These are phyloP conservation scores for Hypotaenidia philippensis DNA, from an alignment of 2,797 vertebrate species.

Conservation along the genomic window DNA sequence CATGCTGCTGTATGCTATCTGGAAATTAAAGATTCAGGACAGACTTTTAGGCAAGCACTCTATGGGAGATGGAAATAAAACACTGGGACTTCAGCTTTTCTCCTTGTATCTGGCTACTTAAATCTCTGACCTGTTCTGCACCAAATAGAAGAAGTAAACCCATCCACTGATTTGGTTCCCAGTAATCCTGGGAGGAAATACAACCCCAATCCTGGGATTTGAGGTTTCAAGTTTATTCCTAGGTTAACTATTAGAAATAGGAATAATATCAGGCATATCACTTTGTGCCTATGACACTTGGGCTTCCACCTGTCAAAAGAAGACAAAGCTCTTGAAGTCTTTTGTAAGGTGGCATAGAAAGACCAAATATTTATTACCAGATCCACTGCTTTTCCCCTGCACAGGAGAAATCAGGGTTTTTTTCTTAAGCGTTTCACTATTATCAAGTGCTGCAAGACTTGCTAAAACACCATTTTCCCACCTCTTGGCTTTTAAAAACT, in stretches of 20 bases:
- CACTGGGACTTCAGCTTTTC: not conserved
- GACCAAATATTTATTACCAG: not conserved
- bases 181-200: not conserved
- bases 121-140: not conserved
- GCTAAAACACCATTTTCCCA: conserved; percentile 16
- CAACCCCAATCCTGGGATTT: not conserved
- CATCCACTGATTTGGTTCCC: not conserved
- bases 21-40: not conserved
- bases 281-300: not conserved
- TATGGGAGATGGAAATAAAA: not conserved
- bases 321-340: not conserved
- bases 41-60: not conserved
- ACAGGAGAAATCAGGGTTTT: rapidly evolving
- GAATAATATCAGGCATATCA: not conserved
- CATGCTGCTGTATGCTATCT: not conserved
- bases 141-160: not conserved
- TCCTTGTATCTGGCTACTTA: not conserved
- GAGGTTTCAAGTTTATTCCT: not conserved
- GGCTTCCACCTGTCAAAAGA: not conserved
- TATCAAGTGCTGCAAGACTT: not conserved
- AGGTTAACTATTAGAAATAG: not conserved
- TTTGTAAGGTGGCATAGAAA: not conserved
- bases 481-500: conserved; percentile 39
- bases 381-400: not conserved
- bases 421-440: not conserved